Evolutionary conservation across 2,797 vertebrate genomes (phyloP).

Genomic region (Labeo calbasu): DNA sequence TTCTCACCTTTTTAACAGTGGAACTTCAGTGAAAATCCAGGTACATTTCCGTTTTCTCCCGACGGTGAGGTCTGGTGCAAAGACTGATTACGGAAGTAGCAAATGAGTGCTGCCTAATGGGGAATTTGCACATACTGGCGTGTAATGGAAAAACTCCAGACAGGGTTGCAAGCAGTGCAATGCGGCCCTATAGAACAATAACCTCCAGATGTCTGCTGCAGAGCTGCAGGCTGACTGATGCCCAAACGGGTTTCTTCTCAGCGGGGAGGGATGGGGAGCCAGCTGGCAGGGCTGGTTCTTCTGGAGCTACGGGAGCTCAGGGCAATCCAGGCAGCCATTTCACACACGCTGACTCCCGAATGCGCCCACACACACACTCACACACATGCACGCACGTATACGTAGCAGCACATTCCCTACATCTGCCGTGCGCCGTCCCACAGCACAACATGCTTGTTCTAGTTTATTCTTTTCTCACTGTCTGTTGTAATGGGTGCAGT

Average conservation of each 20-base stretch:
- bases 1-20: conserved; percentile 22
- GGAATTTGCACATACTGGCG: conserved; percentile 67
- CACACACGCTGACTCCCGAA: conserved; percentile 74
- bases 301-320: conserved; percentile 70
- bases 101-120: conserved; percentile 59
- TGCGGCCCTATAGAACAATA: conserved; percentile 77
- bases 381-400: conserved; percentile 28
- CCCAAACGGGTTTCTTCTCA: conserved; percentile 70
- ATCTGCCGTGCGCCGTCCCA: conserved; percentile 51
- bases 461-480: conserved; percentile 59
- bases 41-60: conserved; percentile 18
- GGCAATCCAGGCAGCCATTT: conserved; percentile 71
- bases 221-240: conserved; percentile 73
- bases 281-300: conserved; percentile 74
- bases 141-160: conserved; percentile 68
- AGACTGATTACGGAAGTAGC: conserved; percentile 44
- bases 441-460: conserved; percentile 61
- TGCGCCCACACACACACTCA: conserved; percentile 45
- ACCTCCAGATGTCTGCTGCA: conserved; percentile 81
- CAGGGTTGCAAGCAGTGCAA: conserved; percentile 59
- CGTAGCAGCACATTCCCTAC: conserved; percentile 37
- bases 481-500: conserved; percentile 61
- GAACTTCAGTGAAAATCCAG: background rate
- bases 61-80: background rate
- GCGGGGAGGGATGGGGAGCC: conserved; percentile 72